Percentiles rank a stretch among this genome's conserved stretches.
phyloP scores from a whole-genome alignment of 1,140 invertebrate genomes.

The Ladona fulva region DNA sequence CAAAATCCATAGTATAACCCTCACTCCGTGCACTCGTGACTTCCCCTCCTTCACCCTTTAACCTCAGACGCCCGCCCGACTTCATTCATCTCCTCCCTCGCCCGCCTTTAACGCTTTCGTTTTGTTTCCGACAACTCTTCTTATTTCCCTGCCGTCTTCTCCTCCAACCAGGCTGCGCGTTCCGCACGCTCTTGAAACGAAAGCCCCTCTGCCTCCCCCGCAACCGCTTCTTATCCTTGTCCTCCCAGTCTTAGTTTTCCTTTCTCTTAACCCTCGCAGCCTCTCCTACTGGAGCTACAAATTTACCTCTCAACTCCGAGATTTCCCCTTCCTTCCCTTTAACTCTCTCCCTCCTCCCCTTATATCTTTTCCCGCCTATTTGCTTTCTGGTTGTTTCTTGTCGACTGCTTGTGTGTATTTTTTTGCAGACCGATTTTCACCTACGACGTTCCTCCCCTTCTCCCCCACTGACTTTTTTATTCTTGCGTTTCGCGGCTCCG shows the following conservation, averaged over 20 bases:
- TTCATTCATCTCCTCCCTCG: neutral
- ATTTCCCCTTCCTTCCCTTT: neutral
- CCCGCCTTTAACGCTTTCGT: neutral
- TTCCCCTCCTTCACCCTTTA: neutral
- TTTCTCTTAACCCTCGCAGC: neutral
- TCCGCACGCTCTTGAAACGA: no score
- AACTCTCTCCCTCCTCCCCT: neutral
- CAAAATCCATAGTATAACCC: neutral
- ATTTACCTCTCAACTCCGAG: neutral
- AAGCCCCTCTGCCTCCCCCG: no score
- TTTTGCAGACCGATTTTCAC: neutral
- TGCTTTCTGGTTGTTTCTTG: constrained; percentile 5
- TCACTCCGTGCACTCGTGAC: neutral
- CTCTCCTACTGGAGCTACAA: neutral
- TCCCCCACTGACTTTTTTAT: neutral
- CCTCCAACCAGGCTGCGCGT: no score
- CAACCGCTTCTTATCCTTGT: neutral
- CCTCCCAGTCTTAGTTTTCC: neutral
- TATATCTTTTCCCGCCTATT: constrained; percentile 1
- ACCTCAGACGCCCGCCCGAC: neutral
- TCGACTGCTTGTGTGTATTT: neutral
- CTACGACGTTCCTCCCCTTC: neutral
- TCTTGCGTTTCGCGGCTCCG: neutral
- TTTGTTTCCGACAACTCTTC: neutral
- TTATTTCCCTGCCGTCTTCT: neutral